These are phyloP conservation scores for Dendrocincla tyrannina DNA, from an alignment of 2,797 vertebrate genomes.

Conservation along the genomic window DNA sequence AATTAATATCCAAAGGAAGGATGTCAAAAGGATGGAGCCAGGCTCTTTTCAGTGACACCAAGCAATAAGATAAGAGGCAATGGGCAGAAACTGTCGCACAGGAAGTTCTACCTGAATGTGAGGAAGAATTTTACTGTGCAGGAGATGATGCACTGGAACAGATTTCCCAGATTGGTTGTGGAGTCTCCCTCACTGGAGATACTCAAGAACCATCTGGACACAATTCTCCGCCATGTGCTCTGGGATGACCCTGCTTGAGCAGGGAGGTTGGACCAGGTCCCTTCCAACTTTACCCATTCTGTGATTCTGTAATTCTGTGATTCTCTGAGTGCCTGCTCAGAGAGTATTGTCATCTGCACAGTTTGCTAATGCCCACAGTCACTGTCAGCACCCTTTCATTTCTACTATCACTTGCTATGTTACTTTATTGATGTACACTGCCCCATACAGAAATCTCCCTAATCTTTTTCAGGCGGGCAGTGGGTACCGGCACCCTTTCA, in stretches of 20 bases:
- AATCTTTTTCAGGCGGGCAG: constrained; percentile 32
- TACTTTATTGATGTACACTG: neutral
- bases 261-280: neutral
- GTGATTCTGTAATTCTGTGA: neutral
- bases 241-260: neutral
- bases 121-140: neutral
- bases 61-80: neutral
- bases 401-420: neutral
- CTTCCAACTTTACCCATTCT: neutral
- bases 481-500: constrained; percentile 45
- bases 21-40: neutral
- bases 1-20: neutral
- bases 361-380: neutral
- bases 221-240: neutral
- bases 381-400: neutral
- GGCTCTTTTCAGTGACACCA: neutral
- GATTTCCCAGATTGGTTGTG: neutral
- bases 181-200: neutral
- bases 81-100: neutral
- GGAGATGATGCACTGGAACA: neutral
- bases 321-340: neutral
- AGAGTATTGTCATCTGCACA: neutral
- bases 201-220: neutral
- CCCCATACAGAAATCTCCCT: constrained; percentile 7
- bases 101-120: neutral